Conservation (phyloP, 2,797 vertebrate genomes). For the Bucorvus abyssinicus region DNA sequence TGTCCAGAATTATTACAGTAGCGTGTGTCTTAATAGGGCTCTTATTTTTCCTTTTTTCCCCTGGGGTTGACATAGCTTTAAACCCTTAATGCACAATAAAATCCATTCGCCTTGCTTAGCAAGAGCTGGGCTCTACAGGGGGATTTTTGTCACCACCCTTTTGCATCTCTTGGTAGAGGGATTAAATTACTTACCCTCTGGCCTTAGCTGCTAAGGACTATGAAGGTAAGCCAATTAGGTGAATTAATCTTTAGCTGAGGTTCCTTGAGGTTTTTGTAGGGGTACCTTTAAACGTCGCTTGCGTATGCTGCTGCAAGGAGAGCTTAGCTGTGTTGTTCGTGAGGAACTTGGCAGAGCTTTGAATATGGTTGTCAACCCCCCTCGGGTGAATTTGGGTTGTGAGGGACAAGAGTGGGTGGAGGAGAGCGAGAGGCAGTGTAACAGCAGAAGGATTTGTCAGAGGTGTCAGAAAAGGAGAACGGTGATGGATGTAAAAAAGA, state of each 20-base stretch:
- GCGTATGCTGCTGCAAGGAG: neutral
- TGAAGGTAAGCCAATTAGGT: conserved; percentile 9
- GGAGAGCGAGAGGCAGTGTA: neutral
- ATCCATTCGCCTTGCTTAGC: neutral
- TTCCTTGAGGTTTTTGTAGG: neutral
- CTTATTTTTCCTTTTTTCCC: neutral
- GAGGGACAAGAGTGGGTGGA: neutral
- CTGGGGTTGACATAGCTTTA: neutral
- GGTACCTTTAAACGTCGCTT: neutral
- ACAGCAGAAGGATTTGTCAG: conserved; percentile 11
- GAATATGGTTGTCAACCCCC: neutral
- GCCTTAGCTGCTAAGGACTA: neutral
- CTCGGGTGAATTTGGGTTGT: neutral
- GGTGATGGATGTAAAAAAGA: neutral
- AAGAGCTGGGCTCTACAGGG: neutral
- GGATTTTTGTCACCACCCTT: neutral
- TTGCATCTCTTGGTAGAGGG: neutral
- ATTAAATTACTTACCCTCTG: neutral
- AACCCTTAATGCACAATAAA: neutral
- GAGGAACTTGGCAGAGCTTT: neutral
- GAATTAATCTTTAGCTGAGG: neutral
- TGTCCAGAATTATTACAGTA: neutral
- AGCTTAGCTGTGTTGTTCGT: neutral
- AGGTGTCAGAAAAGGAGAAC: neutral
- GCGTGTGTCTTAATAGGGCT: neutral